Evolutionary conservation across 2,113 vertebrate species (phyloP), one percentile per base, ranked within the genome.

Genomic region (Perca schrenkii): DNA sequence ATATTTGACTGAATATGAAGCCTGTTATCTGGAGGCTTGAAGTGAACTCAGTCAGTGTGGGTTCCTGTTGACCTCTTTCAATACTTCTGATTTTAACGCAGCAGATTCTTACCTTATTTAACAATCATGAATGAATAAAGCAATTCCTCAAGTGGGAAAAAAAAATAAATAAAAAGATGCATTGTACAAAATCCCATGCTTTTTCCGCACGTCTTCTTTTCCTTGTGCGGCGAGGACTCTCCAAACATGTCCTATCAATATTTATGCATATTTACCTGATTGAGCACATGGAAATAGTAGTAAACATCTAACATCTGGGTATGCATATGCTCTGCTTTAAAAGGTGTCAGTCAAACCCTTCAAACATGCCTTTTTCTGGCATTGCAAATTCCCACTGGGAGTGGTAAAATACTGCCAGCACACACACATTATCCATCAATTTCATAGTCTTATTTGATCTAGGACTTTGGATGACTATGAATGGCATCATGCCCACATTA

Each of bases 301-400:
- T 65, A 31, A 61, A n/a, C 49, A 43, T 17, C 52, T 61, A 28
- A 11, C 65, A 77, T 58, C 60, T 72, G 60, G 36, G 74, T 65
- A 25, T 46, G 25, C 68, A 72, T 49, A 56, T 0, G n/a, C 52
- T 57, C 15, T 11, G 13, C 52, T 71, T 52, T 25, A 54, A 66
- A 69, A 79, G 52, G 25, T 53, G 60, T 65, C 66, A 70, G 62
- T 76, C 71, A 79, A 19, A 67, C n/a, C n/a, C 21, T 6, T 73
- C 78, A 58, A 54, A 82, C 57, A 16, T 19, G 43, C 22, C 13
- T 64, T 61, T 54, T 54, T 43, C 21, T 77, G 54, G 19, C 73
- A 31, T 11, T 25, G 22, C 40, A 76, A 72, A 57, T 16, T 74
- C 62, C 62, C 62, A 63, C n/a, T 19, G 50, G 74, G 68, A 77